Evolutionary conservation across 2,888 invertebrate species (phyloP), one percentile per base, ranked within the genome.

Genomic region (Latrodectus elegans): DNA sequence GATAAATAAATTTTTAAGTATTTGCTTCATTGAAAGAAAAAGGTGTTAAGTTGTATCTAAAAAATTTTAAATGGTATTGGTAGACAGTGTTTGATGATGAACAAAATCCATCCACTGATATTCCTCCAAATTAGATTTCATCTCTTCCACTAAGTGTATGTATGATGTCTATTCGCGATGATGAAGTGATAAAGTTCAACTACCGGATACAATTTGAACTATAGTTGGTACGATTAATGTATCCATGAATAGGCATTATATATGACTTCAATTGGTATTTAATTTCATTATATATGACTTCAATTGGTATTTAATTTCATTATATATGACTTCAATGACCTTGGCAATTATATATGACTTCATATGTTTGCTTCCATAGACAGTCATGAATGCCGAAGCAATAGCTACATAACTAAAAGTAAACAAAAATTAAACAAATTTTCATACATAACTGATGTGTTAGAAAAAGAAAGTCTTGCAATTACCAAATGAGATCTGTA

Each of bases 21-120:
- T 60, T 6, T n/a, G n/a, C n/a, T 60, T 60, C n/a, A 12, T 8
- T 60, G 10, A 10, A 9, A 71, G 6, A 60, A 60, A 60, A 60
- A 12, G 14, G 12, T 60, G 12, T n/a, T 6, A 15, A 60, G 12
- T 12, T 60, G 38, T 38, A 38, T 38, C 4, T 6, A 38, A 38
- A 38, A 38, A 38, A 1, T 38, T 6, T 60, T 60, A 60, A 11
- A n/a, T 60, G 60, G n/a, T 15, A 60, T n/a, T 60, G 60, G n/a
- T 60, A 10, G n/a, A 60, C 60, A 15, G 77, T 77, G 14, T 68
- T 67, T 14, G 77, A 68, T 51, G 15, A n/a, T 15, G 9, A 3
- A 53, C 70, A 80, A 51, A 64, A 80, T 11, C 80, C 80, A 72
- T 80, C 80, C 8, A 80, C 80, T 8, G 26, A 49, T 1, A 60